Conservation (phyloP, 2,888 invertebrate species). For the Cheilosia soror region DNA sequence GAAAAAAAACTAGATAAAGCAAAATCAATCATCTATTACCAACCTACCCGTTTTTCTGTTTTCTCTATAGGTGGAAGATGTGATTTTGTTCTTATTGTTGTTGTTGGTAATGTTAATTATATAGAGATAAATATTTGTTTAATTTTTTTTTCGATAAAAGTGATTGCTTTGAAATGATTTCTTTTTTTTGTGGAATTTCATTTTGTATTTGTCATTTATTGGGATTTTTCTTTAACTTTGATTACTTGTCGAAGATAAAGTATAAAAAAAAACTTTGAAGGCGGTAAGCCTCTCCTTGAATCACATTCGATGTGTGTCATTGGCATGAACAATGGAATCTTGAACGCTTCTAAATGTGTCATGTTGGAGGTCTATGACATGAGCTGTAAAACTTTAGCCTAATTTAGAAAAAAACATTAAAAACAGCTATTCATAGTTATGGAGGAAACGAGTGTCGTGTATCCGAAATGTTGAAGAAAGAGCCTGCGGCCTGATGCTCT, state of each 20-base stretch:
- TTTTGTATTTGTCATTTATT: constrained; percentile 13
- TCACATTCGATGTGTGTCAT: neutral
- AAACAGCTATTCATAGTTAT: too few relatives aligned
- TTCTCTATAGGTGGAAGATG: neutral
- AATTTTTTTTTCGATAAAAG: neutral
- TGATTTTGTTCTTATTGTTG: constrained; percentile 2
- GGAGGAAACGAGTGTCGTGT: too few relatives aligned
- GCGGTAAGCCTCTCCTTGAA: constrained; percentile 2
- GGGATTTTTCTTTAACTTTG: constrained; percentile 8
- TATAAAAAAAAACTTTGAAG: neutral
- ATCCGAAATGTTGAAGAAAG: too few relatives aligned
- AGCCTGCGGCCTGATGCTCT: too few relatives aligned
- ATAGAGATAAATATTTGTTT: constrained; percentile 10
- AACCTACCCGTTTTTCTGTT: constrained; percentile 26
- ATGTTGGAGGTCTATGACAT: neutral
- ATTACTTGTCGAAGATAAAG: constrained; percentile 1
- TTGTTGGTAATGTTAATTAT: constrained; percentile 22
- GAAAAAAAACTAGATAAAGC: constrained; percentile 30
- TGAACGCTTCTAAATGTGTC: neutral
- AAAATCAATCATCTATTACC: constrained; percentile 54
- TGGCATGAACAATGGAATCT: neutral
- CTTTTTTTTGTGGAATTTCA: constrained; percentile 2
- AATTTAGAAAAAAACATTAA: neutral
- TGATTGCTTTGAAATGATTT: neutral
- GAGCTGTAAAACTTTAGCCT: neutral